Conservation (phyloP, 1,140 invertebrate genomes). For the Meteorus sp. region DNA sequence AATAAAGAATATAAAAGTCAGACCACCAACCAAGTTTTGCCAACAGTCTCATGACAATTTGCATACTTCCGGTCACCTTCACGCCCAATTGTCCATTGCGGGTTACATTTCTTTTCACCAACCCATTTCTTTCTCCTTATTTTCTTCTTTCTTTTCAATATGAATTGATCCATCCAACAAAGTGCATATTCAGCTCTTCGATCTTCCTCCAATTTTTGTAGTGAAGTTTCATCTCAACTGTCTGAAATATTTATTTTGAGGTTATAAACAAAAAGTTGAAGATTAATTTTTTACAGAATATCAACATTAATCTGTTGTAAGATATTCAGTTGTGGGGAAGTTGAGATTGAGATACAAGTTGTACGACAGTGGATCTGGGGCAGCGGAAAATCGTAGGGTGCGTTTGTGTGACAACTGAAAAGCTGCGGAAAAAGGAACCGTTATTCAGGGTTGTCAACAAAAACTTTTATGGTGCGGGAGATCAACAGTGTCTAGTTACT, state of each 20-base stretch:
- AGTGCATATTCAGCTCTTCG: not conserved
- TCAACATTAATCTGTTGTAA: too few relatives aligned
- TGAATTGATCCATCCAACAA: slow-evolving; percentile 16
- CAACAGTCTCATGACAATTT: slow-evolving; percentile 42
- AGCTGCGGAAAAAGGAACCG: too few relatives aligned
- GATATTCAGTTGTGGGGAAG: not conserved
- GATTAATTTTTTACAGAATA: too few relatives aligned
- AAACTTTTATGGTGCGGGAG: slow-evolving; percentile 35
- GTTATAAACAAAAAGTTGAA: too few relatives aligned
- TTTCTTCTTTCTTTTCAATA: slow-evolving; percentile 24
- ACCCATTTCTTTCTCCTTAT: slow-evolving; percentile 14
- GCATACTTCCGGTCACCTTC: slow-evolving; percentile 45
- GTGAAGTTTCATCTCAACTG: too few relatives aligned
- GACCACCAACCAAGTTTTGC: slow-evolving; percentile 48
- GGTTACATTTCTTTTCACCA: too few relatives aligned
- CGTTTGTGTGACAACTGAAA: too few relatives aligned
- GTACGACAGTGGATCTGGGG: not conserved
- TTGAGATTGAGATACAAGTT: not conserved
- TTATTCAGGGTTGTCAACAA: too few relatives aligned
- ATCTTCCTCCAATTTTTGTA: too few relatives aligned
- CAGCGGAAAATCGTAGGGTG: not conserved
- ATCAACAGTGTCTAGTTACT: slow-evolving; percentile 44
- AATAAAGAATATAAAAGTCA: not conserved
- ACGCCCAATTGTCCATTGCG: slow-evolving; percentile 32
- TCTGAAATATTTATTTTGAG: too few relatives aligned